Conservation (phyloP, 2,797 vertebrate genomes). For the Coregonus suidteri region DNA sequence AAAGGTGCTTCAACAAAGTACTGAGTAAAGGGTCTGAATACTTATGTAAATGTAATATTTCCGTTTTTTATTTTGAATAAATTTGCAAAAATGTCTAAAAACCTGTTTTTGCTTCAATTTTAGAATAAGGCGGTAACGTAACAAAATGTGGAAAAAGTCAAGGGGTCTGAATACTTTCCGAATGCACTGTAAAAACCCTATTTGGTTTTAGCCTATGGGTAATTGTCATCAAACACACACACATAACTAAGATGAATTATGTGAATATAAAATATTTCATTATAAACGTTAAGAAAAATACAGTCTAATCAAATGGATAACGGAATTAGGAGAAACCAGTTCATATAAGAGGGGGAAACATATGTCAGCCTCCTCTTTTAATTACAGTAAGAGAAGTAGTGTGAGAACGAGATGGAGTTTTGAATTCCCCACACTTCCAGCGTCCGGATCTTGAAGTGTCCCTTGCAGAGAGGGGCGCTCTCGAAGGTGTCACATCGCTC, state of each 20-base stretch:
- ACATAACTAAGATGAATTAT: slow-evolving; percentile 6
- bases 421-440: slow-evolving; percentile 88
- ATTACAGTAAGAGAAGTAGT: slow-evolving; percentile 20
- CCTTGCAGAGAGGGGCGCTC: slow-evolving; percentile 81
- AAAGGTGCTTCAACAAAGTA: no score
- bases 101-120: no score
- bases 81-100: no score
- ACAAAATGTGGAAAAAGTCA: no score
- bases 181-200: not conserved
- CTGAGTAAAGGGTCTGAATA: no score
- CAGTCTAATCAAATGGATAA: slow-evolving; percentile 6
- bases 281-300: slow-evolving; percentile 29
- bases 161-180: no score
- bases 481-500: slow-evolving; percentile 84
- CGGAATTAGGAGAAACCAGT: not conserved
- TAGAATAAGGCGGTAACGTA: no score
- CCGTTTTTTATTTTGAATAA: no score
- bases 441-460: slow-evolving; percentile 82
- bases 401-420: slow-evolving; percentile 62
- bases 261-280: slow-evolving; percentile 21
- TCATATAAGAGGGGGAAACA: not conserved
- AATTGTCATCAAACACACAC: not conserved
- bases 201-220: not conserved
- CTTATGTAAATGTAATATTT: no score
- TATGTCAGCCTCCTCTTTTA: slow-evolving; percentile 16